These are phyloP conservation scores for Trematomus loennbergii DNA, from an alignment of 2,113 vertebrate species.

Conservation along the genomic window DNA sequence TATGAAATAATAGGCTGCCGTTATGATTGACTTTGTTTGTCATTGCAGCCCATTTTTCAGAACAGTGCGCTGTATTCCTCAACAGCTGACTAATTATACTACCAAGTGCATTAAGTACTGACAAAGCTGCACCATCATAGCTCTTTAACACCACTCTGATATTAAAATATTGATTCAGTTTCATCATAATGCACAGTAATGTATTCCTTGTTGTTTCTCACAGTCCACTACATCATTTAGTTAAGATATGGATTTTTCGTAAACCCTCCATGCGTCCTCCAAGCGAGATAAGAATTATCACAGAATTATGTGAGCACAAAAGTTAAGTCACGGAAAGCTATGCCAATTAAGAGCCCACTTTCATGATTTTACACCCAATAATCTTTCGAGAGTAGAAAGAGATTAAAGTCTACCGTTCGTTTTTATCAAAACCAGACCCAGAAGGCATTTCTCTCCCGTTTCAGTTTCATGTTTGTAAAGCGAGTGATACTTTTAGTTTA, in stretches of 20 bases:
- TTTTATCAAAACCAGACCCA: conserved; percentile 52
- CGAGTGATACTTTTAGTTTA: conserved; percentile 40
- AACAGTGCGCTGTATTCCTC: conserved; percentile 23
- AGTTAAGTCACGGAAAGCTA: conserved; percentile 55
- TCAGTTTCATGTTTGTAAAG: conserved; percentile 51
- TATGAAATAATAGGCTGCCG: conserved; percentile 12
- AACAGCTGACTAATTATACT: conserved; percentile 53
- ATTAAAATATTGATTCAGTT: conserved; percentile 53
- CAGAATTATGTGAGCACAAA: conserved; percentile 51
- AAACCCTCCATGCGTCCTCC: conserved; percentile 37
- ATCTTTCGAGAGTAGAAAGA: conserved; percentile 53
- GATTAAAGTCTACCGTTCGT: conserved; percentile 57
- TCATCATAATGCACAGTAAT: conserved; percentile 33
- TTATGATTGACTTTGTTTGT: conserved; percentile 47
- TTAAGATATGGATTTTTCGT: conserved; percentile 47
- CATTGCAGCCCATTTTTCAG: conserved; percentile 29
- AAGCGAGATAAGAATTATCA: conserved; percentile 70
- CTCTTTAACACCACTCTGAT: conserved; percentile 30
- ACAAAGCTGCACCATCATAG: conserved; percentile 27
- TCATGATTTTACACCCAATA: conserved; percentile 65
- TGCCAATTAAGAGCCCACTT: conserved; percentile 64
- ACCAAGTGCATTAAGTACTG: conserved; percentile 47
- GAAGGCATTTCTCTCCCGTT: conserved; percentile 50
- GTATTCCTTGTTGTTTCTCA: conserved; percentile 22
- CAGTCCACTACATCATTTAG: conserved; percentile 34